phyloP scores from a whole-genome alignment of 2,113 vertebrate species.

The Poeciliopsis occidentalis region DNA sequence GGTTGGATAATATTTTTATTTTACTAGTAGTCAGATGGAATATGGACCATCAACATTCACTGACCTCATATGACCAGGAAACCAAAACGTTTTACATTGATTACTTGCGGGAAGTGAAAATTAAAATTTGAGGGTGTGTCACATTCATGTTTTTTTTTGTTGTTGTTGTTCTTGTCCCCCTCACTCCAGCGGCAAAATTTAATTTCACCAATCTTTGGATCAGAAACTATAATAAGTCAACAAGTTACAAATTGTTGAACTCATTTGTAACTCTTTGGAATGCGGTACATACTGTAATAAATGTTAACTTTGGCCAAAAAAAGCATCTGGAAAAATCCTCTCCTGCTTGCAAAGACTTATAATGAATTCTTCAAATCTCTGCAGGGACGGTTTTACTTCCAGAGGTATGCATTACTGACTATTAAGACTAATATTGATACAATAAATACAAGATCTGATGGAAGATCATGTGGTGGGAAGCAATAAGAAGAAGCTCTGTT shows the following conservation, averaged over 20 bases:
- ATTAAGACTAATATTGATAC: background rate
- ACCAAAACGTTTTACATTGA: background rate
- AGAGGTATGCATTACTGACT: slow-evolving; percentile 4
- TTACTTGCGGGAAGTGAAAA: background rate
- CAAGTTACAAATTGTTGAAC: background rate
- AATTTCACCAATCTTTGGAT: background rate
- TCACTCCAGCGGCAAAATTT: no score
- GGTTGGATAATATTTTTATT: background rate
- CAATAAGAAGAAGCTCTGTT: background rate
- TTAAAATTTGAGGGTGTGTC: background rate
- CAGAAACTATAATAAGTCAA: background rate
- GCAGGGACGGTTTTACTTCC: background rate
- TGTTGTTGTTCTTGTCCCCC: no score
- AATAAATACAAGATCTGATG: slow-evolving; percentile 9
- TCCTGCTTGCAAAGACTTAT: slow-evolving; percentile 4
- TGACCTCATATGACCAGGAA: background rate
- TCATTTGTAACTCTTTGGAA: slow-evolving; percentile 14
- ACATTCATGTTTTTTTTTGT: background rate
- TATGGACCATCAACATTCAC: slow-evolving; percentile 4
- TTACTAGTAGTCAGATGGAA: slow-evolving; percentile 22
- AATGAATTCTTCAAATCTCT: slow-evolving; percentile 17
- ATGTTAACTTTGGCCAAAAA: slow-evolving; percentile 36
- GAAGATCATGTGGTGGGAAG: slow-evolving; percentile 14
- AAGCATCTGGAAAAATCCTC: slow-evolving; percentile 2
- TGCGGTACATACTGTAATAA: slow-evolving; percentile 14